Conservation (phyloP, 2,113 vertebrate species). For the Corythoichthys intestinalis region DNA sequence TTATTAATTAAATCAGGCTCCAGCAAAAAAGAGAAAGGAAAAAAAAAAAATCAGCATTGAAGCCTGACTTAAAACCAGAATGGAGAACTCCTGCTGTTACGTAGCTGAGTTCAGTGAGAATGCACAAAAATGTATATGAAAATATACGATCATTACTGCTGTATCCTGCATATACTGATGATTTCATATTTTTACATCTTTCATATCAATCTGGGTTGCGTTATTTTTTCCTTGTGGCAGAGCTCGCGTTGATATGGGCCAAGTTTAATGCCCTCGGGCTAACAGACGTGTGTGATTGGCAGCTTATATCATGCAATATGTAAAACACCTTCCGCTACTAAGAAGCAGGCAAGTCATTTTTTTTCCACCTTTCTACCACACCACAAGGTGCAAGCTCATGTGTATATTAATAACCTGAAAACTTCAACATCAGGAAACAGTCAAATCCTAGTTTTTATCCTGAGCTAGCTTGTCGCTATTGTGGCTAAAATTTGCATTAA, state of each 20-base stretch:
- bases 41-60: not conserved
- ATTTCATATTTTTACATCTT: not conserved
- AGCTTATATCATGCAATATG: conserved; percentile 10
- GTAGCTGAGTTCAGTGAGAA: not conserved
- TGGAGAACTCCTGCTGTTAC: not conserved
- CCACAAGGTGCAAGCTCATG: conserved; percentile 1
- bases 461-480: not conserved
- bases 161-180: not conserved
- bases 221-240: not conserved
- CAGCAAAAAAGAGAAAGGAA: not conserved
- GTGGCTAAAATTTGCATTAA: not conserved
- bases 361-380: not conserved
- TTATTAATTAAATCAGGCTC: conserved; percentile 4
- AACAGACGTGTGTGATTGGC: conserved; percentile 1
- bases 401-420: conserved; percentile 2
- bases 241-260: not conserved
- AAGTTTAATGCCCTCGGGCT: not conserved
- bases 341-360: not conserved
- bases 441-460: not conserved
- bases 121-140: not conserved
- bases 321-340: conserved; percentile 1
- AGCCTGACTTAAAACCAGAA: not conserved
- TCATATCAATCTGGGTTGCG: not conserved
- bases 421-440: not conserved
- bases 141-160: not conserved